Evolutionary conservation across 2,888 invertebrate genomes (phyloP), one percentile per base, ranked within the genome.

Genomic region (Agonopterix heracliana): DNA sequence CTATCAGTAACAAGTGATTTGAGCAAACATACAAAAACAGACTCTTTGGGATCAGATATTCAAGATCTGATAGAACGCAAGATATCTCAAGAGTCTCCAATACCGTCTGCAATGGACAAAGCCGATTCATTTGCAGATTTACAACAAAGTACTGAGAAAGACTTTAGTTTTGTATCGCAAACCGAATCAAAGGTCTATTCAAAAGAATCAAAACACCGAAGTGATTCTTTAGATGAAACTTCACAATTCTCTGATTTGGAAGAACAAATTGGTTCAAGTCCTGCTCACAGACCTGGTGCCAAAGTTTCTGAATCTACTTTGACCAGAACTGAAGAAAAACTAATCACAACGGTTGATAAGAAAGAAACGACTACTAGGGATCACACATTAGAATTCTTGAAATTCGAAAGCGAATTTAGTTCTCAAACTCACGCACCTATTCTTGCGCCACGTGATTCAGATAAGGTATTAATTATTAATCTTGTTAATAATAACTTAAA

Each of bases 191-290:
- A 87, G 78, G 77, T 82, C 8, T 86, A 85, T 50, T 85, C 83
- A 7, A 81, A 79, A 61, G 82, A 84, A 47, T 88, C 88, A 7
- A 87, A 88, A 60, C 87, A 83, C 47, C 73, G 88, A 57, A 89
- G 89, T 64, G 89, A 89, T 57, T 89, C 89, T 0, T 64, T 89
- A 54, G 89, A 89, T 45, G 89, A 89, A 65, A 67, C 88, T 1
- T 88, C 89, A 7, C 89, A 88, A 55, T 89, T 89, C 64, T 89
- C 89, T 13, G 89, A 89, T 55, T 69, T 89, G 55, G 89, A 89
- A 54, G 89, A 89, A 46, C 87, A 87, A 67, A 69, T 84, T 12
- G 86, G 83, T 8, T 68, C 79, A 45, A 88, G 86, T 58, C 84
- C 87, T 38, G 79, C 81, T 12, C 85, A 80, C 44, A 77, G 64